Conservation (phyloP, 2,113 vertebrate species). For the Pomatostomus ruficeps region DNA sequence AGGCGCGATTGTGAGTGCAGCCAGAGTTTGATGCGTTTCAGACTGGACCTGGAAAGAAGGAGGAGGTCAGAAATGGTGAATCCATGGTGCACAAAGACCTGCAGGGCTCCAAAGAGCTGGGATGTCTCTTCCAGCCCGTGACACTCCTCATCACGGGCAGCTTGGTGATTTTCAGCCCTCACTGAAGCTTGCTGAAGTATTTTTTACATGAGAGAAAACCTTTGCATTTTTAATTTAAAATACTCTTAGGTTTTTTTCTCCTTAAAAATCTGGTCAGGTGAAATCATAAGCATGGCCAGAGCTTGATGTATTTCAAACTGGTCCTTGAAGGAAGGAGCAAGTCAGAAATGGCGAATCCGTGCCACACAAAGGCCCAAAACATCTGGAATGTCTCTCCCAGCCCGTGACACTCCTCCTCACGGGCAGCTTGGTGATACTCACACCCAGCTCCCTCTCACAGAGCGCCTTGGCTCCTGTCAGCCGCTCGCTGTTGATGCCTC, state of each 20-base stretch:
- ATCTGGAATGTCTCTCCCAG: background rate
- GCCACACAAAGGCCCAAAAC: background rate
- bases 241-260: accelerated
- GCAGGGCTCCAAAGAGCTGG: background rate
- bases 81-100: background rate
- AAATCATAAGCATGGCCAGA: background rate
- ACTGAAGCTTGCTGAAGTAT: background rate
- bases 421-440: background rate
- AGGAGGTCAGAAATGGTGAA: background rate
- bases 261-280: background rate
- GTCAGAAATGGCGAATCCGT: background rate
- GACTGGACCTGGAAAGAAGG: background rate
- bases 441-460: background rate
- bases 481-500: no score
- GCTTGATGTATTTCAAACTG: background rate
- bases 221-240: background rate
- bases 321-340: background rate
- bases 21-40: background rate
- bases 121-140: background rate
- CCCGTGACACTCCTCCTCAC: background rate
- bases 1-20: background rate
- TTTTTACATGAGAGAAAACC: background rate
- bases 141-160: background rate
- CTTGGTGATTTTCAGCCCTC: background rate
- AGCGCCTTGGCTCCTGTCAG: background rate